Conservation (phyloP, 37 sponge, comb jelly and placozoan species). For the Oopsacas minuta region DNA sequence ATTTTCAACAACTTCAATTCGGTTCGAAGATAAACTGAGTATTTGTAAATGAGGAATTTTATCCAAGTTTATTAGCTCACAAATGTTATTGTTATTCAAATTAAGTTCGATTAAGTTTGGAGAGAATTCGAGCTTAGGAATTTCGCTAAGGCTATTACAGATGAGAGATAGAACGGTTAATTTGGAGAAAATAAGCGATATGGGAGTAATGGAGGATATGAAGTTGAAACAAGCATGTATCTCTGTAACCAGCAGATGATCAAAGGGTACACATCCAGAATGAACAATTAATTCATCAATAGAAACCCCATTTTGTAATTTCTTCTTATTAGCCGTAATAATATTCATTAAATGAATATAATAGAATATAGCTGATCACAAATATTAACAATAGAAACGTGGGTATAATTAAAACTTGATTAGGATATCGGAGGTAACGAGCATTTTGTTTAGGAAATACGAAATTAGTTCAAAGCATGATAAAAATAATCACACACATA, state of each 20-base stretch:
- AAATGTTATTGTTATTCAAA: background rate
- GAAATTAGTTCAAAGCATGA: too few relatives aligned
- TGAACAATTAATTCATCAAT: background rate
- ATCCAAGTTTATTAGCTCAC: background rate
- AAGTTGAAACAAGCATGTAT: conserved; percentile 5
- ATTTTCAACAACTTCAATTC: background rate
- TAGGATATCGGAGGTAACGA: too few relatives aligned
- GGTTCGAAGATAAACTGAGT: background rate
- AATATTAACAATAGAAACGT: too few relatives aligned
- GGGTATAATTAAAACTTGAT: too few relatives aligned
- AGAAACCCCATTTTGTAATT: background rate
- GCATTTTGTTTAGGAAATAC: too few relatives aligned
- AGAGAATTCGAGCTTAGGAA: background rate
- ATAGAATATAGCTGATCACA: too few relatives aligned
- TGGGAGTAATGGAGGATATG: background rate
- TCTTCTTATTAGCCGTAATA: background rate
- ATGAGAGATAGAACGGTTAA: background rate
- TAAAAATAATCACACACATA: too few relatives aligned
- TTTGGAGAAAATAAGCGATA: background rate
- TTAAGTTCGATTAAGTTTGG: background rate
- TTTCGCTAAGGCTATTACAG: background rate
- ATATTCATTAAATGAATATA: background rate
- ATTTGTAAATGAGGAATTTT: background rate
- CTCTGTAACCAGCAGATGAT: background rate
- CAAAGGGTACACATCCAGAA: background rate